Evolutionary conservation across 2,888 invertebrate species (phyloP).

Genomic region (Andrena fulva): DNA sequence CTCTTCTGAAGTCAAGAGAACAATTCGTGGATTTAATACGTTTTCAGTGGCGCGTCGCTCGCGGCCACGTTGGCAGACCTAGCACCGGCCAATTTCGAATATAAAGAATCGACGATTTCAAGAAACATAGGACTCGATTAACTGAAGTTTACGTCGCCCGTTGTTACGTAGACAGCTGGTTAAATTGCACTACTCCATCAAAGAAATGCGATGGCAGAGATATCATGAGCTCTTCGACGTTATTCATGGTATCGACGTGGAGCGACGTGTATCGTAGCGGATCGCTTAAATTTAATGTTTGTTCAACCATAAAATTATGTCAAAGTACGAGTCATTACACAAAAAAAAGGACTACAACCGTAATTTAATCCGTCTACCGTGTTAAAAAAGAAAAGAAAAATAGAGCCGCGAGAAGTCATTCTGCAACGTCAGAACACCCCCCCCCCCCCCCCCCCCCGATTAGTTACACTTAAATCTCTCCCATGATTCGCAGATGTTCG

Average conservation of each 20-base stretch:
- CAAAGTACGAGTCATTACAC: conserved; percentile 30
- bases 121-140: conserved; percentile 6
- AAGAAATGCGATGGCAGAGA: conserved; percentile 29
- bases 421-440: not conserved
- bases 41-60: not conserved
- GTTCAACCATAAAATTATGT: conserved; percentile 44
- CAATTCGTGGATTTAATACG: not conserved
- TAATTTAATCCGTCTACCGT: conserved; percentile 48
- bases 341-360: conserved; percentile 15
- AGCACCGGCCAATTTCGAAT: conserved; percentile 4
- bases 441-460: conserved; percentile 3
- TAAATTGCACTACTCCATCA: conserved; percentile 68
- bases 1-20: conserved; percentile 2
- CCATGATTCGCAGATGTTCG: conserved; percentile 45
- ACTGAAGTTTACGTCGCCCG: conserved; percentile 24
- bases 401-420: not conserved
- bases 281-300: conserved; percentile 39
- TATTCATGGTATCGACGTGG: conserved; percentile 17
- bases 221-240: not conserved
- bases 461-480: conserved; percentile 13
- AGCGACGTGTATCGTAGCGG: conserved; percentile 20
- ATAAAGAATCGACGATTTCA: not conserved
- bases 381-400: conserved; percentile 37
- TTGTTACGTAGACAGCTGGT: conserved; percentile 28
- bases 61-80: not conserved